Base-by-base conservation (phyloP, 2,888 invertebrate genomes). In the Hypolimnas misippus region DNA sequence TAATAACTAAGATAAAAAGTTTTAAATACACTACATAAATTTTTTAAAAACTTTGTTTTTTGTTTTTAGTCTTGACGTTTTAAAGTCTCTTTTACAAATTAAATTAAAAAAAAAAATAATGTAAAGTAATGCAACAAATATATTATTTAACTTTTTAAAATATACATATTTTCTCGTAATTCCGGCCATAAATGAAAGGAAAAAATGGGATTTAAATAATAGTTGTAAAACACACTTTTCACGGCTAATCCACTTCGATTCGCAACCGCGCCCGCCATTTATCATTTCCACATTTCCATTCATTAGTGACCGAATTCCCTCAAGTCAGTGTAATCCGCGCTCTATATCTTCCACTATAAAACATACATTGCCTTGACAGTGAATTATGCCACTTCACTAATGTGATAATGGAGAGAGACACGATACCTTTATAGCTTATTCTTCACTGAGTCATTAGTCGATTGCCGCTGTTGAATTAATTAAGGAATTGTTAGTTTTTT, bases 201-300 rank as follows among this genome's bases (percentile, higher is more conserved):
- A 42, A 46, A 46, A 46, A 12, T 4, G 10, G 12, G 19, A 44
- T 19, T 19, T 46, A 51, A 51, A 49, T 29, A 49, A 49, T 25
- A 49, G 29, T 49, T 49, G 14, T 49, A 49, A 49, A 25, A 14
- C 29, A 58, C 49, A 61, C 62, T 63, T 64, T 67, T 57, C 51
- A 63, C 66, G 74, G 77, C 75, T 83, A 87, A 88, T 88, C 85
- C 84, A 87, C 82, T 88, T 83, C 81, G 74, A 83, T 76, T 81
- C 78, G 73, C 71, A 73, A 74, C 86, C 89, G 77, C 89, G 72
- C 89, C 89, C 79, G 71, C 72, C 83, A 85, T 88, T 86, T 82
- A 81, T 89, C 87, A 88, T 84, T 78, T 71, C 73, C 78, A 77
- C 78, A 73, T 76, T 73, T 83, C 78, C 83, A 84, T 87, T 86